phyloP scores from a whole-genome alignment of 2,113 vertebrate genomes.

The Chaenocephalus aceratus region DNA sequence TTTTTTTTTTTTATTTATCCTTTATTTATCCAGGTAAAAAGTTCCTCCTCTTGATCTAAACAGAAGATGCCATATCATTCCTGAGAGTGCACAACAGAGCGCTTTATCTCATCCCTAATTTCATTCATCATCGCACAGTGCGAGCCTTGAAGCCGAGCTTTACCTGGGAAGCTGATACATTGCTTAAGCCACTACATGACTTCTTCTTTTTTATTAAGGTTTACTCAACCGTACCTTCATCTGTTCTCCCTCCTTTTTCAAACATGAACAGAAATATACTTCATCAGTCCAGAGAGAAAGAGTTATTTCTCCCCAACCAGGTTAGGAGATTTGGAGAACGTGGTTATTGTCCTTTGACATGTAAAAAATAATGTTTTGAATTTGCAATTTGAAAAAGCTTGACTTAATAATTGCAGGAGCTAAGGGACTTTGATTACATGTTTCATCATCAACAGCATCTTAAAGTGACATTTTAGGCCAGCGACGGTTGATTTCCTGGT shows the following conservation, averaged over 20 bases:
- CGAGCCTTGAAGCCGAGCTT: constrained; percentile 37
- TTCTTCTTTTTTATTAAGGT: constrained; percentile 47
- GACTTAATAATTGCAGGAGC: neutral
- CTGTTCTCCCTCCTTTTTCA: constrained; percentile 16
- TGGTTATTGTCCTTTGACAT: neutral
- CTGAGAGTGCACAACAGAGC: constrained; percentile 33
- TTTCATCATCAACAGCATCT: neutral
- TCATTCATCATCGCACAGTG: constrained; percentile 42
- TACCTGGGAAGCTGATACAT: constrained; percentile 30
- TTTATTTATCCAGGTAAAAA: neutral
- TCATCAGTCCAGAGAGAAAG: constrained; percentile 24
- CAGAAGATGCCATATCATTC: constrained; percentile 16
- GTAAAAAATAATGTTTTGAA: neutral
- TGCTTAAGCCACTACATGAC: constrained; percentile 20
- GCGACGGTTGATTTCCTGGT: neutral
- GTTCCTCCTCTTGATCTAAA: neutral
- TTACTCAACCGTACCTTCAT: constrained; percentile 50
- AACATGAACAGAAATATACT: constrained; percentile 33
- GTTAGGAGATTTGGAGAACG: neutral
- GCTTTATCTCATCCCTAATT: constrained; percentile 47
- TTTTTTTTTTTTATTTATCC: no score
- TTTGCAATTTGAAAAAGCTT: neutral
- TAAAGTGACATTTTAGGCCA: neutral
- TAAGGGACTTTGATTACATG: no score
- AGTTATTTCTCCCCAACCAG: neutral